Evolutionary conservation across 2,888 invertebrate genomes (phyloP).

Genomic region (Leptogaster cylindrica): DNA sequence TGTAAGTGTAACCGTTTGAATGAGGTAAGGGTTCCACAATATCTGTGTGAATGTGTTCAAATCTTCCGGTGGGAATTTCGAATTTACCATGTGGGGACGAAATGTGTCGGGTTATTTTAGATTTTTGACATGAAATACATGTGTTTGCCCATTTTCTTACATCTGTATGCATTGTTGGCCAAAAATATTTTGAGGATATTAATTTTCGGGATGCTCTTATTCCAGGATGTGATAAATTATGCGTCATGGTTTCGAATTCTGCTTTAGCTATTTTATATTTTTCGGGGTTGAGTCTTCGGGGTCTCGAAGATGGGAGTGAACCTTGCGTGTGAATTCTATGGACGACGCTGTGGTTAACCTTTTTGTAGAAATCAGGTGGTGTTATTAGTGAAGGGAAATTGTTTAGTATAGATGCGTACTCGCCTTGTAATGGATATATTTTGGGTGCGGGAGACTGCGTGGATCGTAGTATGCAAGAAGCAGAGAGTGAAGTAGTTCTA

Average conservation of each 20-base stretch:
- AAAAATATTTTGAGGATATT: background rate
- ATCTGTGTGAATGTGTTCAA: conserved; percentile 42
- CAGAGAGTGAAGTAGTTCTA: background rate
- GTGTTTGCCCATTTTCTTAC: background rate
- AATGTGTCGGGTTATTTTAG: background rate
- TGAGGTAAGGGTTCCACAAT: conserved; percentile 32
- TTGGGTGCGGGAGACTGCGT: background rate
- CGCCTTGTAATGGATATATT: background rate
- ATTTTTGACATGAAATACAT: conserved; percentile 4
- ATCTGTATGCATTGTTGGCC: background rate
- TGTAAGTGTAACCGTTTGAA: background rate
- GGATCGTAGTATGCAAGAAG: background rate
- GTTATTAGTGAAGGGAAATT: background rate
- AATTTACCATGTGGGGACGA: background rate
- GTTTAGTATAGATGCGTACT: background rate
- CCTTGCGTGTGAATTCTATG: conserved; percentile 5
- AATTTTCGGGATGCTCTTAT: background rate
- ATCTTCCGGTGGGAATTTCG: conserved; percentile 19
- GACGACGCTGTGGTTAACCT: background rate
- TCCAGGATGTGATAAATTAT: conserved; percentile 6
- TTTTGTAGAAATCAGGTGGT: background rate
- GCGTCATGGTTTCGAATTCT: conserved; percentile 49
- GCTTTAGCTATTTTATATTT: conserved; percentile 49
- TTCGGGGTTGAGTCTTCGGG: conserved; percentile 48
- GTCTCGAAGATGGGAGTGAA: conserved; percentile 43